These are phyloP conservation scores for Eubasilissa regina DNA, from an alignment of 1,140 invertebrate genomes.

Conservation along the genomic window DNA sequence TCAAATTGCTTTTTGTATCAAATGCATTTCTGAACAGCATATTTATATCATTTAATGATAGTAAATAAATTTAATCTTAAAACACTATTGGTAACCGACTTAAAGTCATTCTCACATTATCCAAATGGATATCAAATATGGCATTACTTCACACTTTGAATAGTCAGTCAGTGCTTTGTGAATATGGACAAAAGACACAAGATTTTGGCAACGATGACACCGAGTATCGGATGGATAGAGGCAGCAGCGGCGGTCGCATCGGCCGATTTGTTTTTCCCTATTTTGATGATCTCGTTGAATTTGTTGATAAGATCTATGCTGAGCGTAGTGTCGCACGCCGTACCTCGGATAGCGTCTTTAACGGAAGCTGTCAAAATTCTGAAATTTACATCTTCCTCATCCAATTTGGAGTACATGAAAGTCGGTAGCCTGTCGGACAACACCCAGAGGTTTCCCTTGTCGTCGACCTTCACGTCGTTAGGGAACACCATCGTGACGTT, in stretches of 20 bases:
- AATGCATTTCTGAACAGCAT: too few species aligned
- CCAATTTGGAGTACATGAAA: constrained; percentile 79
- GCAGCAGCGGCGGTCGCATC: constrained; percentile 7
- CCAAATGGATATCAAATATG: constrained; percentile 50
- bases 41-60: constrained; percentile 22
- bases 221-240: constrained; percentile 56
- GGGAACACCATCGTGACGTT: constrained; percentile 83
- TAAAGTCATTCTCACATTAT: constrained; percentile 52
- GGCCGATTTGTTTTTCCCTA: constrained; percentile 33
- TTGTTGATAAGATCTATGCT: constrained; percentile 72
- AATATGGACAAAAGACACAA: neutral
- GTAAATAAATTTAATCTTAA: constrained; percentile 30
- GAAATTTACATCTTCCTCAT: constrained; percentile 80
- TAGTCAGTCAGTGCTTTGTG: constrained; percentile 30
- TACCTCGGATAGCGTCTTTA: constrained; percentile 78
- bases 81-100: constrained; percentile 54
- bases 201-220: constrained; percentile 39
- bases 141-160: constrained; percentile 45
- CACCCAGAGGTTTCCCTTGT: constrained; percentile 81
- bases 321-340: constrained; percentile 76
- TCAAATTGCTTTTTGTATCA: too few species aligned
- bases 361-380: constrained; percentile 79
- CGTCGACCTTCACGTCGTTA: constrained; percentile 84
- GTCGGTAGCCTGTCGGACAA: constrained; percentile 80
- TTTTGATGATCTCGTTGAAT: constrained; percentile 60